Percentiles rank a stretch among this genome's conserved stretches.
Conservation (phyloP, 2,113 vertebrate genomes). For the Ursus arctos region DNA sequence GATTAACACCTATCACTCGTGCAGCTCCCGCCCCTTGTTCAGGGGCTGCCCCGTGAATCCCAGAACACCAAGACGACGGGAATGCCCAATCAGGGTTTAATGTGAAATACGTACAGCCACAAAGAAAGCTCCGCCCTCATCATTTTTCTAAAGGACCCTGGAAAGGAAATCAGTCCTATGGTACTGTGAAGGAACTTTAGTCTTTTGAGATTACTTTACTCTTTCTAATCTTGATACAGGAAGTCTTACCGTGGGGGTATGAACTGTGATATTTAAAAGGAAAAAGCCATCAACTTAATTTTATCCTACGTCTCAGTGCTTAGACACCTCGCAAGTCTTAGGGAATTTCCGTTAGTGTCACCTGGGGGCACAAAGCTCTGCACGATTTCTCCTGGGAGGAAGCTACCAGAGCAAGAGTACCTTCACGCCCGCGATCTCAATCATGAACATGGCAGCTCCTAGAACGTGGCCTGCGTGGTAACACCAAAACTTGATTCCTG, state of each 20-base stretch:
- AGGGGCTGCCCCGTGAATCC: neutral
- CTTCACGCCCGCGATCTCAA: conserved; percentile 99
- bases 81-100: neutral
- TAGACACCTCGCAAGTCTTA: neutral
- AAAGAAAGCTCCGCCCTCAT: neutral
- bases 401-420: conserved; percentile 79
- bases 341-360: neutral
- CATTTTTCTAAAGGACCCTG: neutral
- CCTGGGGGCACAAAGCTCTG: neutral
- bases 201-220: neutral
- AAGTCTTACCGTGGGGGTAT: neutral
- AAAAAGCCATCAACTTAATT: too few relatives aligned
- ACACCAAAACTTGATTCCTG: conserved; percentile 99
- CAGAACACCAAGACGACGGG: accelerated
- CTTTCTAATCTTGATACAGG: neutral
- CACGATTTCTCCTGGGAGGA: neutral
- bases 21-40: neutral
- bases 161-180: neutral
- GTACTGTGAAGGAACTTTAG: too few relatives aligned
- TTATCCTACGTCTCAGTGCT: neutral
- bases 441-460: conserved; percentile 99
- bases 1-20: neutral
- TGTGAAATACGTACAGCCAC: neutral
- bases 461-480: conserved; percentile 98
- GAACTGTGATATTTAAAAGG: neutral